Evolutionary conservation across 2,888 invertebrate genomes (phyloP), one percentile per base, ranked within the genome.

Genomic region (Eupithecia centaureata): DNA sequence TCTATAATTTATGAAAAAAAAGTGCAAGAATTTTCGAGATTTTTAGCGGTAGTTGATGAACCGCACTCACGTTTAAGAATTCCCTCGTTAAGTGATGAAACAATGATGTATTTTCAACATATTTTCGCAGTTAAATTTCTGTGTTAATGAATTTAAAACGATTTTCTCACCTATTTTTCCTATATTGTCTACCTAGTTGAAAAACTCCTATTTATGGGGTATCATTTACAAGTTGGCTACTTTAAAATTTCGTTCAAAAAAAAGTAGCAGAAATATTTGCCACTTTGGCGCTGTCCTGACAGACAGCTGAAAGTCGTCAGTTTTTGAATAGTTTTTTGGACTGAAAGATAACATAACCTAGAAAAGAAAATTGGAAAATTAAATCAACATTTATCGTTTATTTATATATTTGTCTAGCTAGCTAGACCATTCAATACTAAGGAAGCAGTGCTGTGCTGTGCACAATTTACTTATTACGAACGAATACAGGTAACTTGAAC

Each of bases 311-410:
- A n/a, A 27, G 10, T 52, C 15, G 51, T 51, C 51, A 8, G 1
- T 30, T 3, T 5, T 30, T 3, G 30, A 5, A 4, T 5, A 5
- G 30, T 30, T 25, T 65, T 51, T 54, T 30, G 22, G 22, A 65
- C 65, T 30, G 54, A 65, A 33, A 28, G 59, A 60, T 54, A 38
- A 42, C 30, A 28, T 65, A 65, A 65, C 65, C 65, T 18, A 30
- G 4, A 28, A 32, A 56, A 18, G 4, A 51, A 18, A n/a, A n/a
- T 8, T 51, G 2, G 47, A 47, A 12, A 22, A 22, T 51, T 18
- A 47, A n/a, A n/a, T n/a, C n/a, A n/a, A n/a, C n/a, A n/a, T n/a
- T n/a, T n/a, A n/a, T n/a, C n/a, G n/a, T n/a, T n/a, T n/a, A n/a
- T n/a, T n/a, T 15, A 51, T 25, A 25, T 27, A 52, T 5, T 1